Base-by-base conservation (phyloP, 1,140 invertebrate species). In the Cyclargus thomasi region DNA sequence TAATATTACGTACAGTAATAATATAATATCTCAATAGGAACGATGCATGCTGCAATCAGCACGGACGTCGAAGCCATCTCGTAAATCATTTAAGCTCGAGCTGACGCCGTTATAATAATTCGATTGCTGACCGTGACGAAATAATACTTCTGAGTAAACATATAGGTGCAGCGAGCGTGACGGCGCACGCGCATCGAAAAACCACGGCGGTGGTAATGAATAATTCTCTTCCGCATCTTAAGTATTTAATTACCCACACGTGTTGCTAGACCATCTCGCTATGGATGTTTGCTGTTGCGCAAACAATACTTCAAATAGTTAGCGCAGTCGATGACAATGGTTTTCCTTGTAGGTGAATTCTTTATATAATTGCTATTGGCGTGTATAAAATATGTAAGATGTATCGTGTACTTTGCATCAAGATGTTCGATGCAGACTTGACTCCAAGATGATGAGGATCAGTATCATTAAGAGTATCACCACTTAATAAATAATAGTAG, bases 201-300 rank as follows among this genome's bases (percentile, higher is more conserved):
- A 86, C 77, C 79, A 59, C 82, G 85, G 80, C 77, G 80, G 85
- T 83, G 74, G 63, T 86, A 80, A 83, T 85, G 78, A 86, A 86
- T 83, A 83, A 76, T 79, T 74, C 80, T 80, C 80, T 87, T 87
- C 83, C 83, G 81, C 74, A 68, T 57, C 11, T 55, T 80, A 65
- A 65, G 70, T 71, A 70, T 68, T 74, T 82, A 81, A 81, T 84
- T 82, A 78, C 66, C 74, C 64, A 64, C 65, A 62, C 55, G 55
- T 59, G 55, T 21, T 16, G 39, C 14, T 29, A 29, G 0, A 29
- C 39, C 39, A 47, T 47, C 39, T 47, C 39, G 39, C 63, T 64
- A 64, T 47, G 64, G 22, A 18, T 53, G 14, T 16, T 20, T 47
- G 53, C 39, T 47, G 39, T 47, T 47, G 39, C 39, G 39, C 39